phyloP scores from a whole-genome alignment of 2,113 vertebrate species.

The Caloenas nicobarica region DNA sequence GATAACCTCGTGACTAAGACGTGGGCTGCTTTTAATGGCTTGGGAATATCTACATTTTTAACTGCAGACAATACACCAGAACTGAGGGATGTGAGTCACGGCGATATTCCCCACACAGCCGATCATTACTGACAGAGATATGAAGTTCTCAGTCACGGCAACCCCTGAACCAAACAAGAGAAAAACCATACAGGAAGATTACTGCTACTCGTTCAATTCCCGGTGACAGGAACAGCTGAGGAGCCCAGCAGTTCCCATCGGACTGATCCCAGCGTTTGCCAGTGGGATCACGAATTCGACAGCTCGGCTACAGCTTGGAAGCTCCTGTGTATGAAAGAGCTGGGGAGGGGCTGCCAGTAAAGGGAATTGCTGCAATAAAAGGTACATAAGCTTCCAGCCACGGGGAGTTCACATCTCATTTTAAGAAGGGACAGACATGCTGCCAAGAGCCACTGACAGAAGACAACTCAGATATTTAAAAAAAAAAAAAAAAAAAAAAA shows the following conservation, averaged over 20 bases:
- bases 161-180: not conserved
- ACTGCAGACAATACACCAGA: not conserved
- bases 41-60: not conserved
- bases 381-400: not conserved
- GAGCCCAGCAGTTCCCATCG: not conserved
- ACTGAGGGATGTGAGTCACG: not conserved
- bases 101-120: not conserved
- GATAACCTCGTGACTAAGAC: not conserved
- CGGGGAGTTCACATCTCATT: not conserved
- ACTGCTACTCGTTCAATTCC: not conserved
- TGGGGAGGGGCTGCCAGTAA: not conserved
- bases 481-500: no score
- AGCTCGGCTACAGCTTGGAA: not conserved
- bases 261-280: not conserved
- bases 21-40: not conserved
- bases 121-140: not conserved
- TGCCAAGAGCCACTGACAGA: not conserved
- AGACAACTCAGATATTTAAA: not conserved
- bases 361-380: not conserved
- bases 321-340: not conserved
- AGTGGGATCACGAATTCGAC: not conserved
- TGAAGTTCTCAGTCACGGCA: accelerated
- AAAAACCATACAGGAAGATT: not conserved
- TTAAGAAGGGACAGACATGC: not conserved
- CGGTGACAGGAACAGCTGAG: not conserved